phyloP scores from a whole-genome alignment of 2,113 vertebrate species.

The Sapayoa aenigma region DNA sequence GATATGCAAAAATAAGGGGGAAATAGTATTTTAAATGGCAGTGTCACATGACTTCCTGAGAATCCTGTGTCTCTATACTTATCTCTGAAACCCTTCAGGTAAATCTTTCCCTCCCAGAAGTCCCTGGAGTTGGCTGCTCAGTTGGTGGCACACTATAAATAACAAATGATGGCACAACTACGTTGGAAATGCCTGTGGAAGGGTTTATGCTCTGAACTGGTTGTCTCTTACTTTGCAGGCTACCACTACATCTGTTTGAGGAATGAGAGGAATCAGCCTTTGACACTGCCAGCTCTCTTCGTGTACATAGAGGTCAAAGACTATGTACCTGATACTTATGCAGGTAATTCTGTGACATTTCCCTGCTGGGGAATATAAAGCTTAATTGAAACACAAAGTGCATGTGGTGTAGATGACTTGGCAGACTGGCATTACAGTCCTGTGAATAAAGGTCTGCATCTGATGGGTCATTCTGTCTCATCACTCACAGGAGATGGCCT shows the following conservation, averaged over 20 bases:
- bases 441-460: not conserved
- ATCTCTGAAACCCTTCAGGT: not conserved
- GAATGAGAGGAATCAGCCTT: slow-evolving; percentile 93
- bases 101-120: not conserved
- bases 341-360: slow-evolving; percentile 74
- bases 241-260: slow-evolving; percentile 93
- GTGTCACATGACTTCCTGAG: not conserved
- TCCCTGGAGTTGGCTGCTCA: not conserved
- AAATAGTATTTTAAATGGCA: not conserved
- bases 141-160: not conserved
- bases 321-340: slow-evolving; percentile 96
- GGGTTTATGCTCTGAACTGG: not conserved
- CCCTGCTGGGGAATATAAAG: not conserved
- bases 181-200: not conserved
- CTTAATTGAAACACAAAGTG: not conserved
- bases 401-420: not conserved
- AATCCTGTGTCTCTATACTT: not conserved
- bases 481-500: not conserved
- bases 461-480: not conserved
- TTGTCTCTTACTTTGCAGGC: slow-evolving; percentile 72
- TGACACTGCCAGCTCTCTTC: slow-evolving; percentile 90
- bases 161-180: not conserved
- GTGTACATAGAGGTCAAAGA: slow-evolving; percentile 96
- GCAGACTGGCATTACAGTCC: not conserved
- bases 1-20: not conserved